These are phyloP conservation scores for Melanotaenia pygmaea DNA, from an alignment of 2,797 vertebrate genomes.

Conservation along the genomic window DNA sequence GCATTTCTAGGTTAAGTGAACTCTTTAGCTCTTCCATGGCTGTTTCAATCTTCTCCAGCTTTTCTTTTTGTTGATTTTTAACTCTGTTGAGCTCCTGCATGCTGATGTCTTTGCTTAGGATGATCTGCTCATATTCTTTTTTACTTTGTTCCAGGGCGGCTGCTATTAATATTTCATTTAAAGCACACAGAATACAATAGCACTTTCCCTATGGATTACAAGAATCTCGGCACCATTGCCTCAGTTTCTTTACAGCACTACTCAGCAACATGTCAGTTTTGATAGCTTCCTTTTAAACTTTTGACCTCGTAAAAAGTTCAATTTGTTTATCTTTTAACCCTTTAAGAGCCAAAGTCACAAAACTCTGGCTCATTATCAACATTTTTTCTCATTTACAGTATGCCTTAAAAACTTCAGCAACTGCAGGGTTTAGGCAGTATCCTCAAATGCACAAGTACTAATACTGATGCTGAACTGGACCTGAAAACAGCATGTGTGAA, in stretches of 20 bases:
- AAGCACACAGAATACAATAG: background rate
- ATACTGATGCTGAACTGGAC: background rate
- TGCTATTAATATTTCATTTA: constrained; percentile 57
- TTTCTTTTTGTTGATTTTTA: constrained; percentile 77
- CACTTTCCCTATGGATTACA: background rate
- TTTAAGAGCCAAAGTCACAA: too few species aligned
- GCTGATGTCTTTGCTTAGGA: constrained; percentile 82
- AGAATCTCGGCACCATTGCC: background rate
- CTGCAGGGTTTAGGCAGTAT: background rate
- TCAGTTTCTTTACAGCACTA: background rate
- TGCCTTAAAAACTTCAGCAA: too few species aligned
- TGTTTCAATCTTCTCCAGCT: constrained; percentile 79
- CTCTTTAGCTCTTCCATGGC: constrained; percentile 78
- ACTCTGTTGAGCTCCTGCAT: constrained; percentile 82
- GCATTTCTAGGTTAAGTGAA: constrained; percentile 80
- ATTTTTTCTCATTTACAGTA: too few species aligned
- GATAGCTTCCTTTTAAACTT: background rate
- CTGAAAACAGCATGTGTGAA: background rate
- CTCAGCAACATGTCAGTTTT: background rate
- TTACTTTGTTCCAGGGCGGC: constrained; percentile 78
- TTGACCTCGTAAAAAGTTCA: background rate
- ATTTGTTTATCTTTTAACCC: background rate
- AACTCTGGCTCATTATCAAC: too few species aligned
- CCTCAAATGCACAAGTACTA: background rate
- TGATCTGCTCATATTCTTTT: constrained; percentile 78